Conservation (phyloP, 2,797 vertebrate species). For the Gymnoscopelus braueri region DNA sequence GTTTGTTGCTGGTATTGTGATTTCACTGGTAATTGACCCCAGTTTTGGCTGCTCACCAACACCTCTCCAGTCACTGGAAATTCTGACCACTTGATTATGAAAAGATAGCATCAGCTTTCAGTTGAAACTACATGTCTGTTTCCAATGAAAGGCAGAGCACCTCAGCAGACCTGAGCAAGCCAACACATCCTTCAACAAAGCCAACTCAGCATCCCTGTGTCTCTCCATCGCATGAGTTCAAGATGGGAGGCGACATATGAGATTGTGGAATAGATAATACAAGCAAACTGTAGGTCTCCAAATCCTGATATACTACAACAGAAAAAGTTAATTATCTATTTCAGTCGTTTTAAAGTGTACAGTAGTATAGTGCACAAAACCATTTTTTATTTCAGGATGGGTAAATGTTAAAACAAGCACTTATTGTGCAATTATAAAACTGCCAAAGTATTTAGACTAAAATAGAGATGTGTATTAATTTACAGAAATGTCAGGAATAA, state of each 20-base stretch:
- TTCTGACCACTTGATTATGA: conserved; percentile 48
- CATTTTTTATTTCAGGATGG: not conserved
- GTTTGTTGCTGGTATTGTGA: conserved; percentile 50
- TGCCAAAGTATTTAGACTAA: conserved; percentile 16
- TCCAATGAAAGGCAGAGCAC: conserved; percentile 43
- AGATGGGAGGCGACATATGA: conserved; percentile 32
- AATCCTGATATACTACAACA: not conserved
- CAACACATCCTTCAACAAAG: conserved; percentile 35
- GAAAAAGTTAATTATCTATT: not conserved
- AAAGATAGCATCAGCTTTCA: conserved; percentile 64
- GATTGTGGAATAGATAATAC: conserved; percentile 9
- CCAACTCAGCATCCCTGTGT: conserved; percentile 49
- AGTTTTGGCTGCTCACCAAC: conserved; percentile 63
- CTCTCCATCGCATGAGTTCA: conserved; percentile 35
- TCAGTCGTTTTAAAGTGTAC: not conserved
- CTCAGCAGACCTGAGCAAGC: conserved; percentile 31
- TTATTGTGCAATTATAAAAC: conserved; percentile 37
- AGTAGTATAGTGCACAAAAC: no score
- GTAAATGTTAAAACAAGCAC: conserved; percentile 38
- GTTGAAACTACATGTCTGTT: conserved; percentile 45
- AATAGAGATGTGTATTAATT: conserved; percentile 12
- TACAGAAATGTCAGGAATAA: conserved; percentile 6
- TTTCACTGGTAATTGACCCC: conserved; percentile 76
- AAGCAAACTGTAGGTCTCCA: not conserved
- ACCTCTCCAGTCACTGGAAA: conserved; percentile 55